Base-by-base conservation (phyloP, 2,888 invertebrate genomes). In the Brachyptera putata region DNA sequence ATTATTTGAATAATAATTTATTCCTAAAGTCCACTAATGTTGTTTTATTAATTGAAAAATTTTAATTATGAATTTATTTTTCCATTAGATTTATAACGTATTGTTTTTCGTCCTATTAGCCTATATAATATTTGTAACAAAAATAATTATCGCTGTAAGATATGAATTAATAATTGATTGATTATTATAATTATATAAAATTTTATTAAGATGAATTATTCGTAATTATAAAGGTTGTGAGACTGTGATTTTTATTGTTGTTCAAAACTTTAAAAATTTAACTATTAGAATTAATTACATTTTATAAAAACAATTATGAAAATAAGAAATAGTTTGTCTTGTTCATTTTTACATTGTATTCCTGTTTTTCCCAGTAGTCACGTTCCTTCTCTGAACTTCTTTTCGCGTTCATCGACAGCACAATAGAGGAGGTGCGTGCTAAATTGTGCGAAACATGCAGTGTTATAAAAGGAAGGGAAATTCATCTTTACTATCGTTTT, bases 221-320 rank as follows among this genome's bases (percentile, higher is more conserved):
- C n/a, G n/a, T n/a, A n/a, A n/a, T n/a, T n/a, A n/a, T 43, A 14
- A 43, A 43, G 18, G n/a, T 43, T 43, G 48, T 53, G 55, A 59
- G 59, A 59, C 59, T 59, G 59, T 59, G 59, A 59, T 59, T 59
- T 59, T 53, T 55, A 59, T 55, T 59, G 59, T 55, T 59, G 59
- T 59, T 59, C 53, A 43, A 41, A 25, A 58, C 16, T 43, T 16
- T 43, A 58, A 56, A 56, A 30, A 56, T 56, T 56, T 56, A 18
- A 56, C 37, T 56, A 56, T 43, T 43, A 43, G 43, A 43, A 43
- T 43, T 43, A 43, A 43, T 43, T 43, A 43, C 43, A 43, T 43
- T 43, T 43, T 43, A 43, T 43, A 43, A 43, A 43, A 43, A 43
- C 18, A 11, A 43, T 16, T 43, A 11, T 11, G n/a, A n/a, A n/a